phyloP scores from a whole-genome alignment of 2,888 invertebrate genomes.

The Epinotia ramella region DNA sequence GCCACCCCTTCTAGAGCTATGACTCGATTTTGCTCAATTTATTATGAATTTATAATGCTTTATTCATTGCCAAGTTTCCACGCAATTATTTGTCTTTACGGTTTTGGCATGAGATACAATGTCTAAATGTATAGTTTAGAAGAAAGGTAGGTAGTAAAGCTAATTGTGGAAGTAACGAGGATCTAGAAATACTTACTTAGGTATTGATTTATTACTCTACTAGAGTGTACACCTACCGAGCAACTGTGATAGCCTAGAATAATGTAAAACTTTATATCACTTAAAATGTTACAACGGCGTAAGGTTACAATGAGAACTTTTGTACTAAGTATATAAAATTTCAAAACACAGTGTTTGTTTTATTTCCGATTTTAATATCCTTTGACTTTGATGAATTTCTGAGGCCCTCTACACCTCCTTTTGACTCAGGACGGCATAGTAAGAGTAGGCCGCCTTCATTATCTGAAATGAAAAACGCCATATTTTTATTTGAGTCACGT shows the following conservation, averaged over 20 bases:
- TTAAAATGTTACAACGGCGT: constrained; percentile 37
- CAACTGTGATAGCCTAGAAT: constrained; percentile 81
- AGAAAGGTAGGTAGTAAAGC: constrained; percentile 18
- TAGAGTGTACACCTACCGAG: constrained; percentile 60
- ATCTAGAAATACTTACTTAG: constrained; percentile 31
- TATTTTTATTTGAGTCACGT: constrained; percentile 42
- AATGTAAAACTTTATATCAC: constrained; percentile 52
- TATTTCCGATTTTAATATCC: constrained; percentile 19
- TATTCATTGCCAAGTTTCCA: constrained; percentile 19
- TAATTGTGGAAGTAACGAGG: constrained; percentile 20
- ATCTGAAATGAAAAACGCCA: constrained; percentile 65
- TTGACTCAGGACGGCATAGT: constrained; percentile 72
- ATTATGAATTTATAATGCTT: constrained; percentile 26
- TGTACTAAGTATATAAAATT: constrained; percentile 45
- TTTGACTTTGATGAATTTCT: not conserved
- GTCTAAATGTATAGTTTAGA: constrained; percentile 28
- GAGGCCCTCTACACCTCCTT: constrained; percentile 55
- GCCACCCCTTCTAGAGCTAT: constrained; percentile 74
- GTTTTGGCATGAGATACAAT: constrained; percentile 22
- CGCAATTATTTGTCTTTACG: constrained; percentile 25
- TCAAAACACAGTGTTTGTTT: constrained; percentile 26
- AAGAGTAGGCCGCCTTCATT: constrained; percentile 76
- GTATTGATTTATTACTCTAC: constrained; percentile 54
- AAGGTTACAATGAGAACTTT: constrained; percentile 43
- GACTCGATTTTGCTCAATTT: constrained; percentile 49